Conservation (phyloP, 1,140 invertebrate species). For the Pararge aegeria region DNA sequence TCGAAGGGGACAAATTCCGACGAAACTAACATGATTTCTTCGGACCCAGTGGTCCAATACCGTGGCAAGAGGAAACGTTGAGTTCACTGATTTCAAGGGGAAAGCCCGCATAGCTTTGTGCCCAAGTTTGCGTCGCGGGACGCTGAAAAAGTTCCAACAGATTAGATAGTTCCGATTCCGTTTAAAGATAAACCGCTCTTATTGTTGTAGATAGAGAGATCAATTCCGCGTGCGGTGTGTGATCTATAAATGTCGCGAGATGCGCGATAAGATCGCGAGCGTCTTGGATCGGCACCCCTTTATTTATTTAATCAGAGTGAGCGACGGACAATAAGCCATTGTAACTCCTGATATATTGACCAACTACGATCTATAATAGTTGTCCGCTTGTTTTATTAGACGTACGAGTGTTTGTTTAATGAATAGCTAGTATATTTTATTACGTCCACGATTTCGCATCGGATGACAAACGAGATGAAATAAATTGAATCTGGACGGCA, state of each 20-base stretch:
- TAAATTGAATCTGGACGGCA: too few species aligned
- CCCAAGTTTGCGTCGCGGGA: slow-evolving; percentile 30
- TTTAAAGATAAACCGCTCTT: slow-evolving; percentile 39
- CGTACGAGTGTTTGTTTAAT: slow-evolving; percentile 3
- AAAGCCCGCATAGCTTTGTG: neutral
- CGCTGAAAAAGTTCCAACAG: slow-evolving; percentile 40
- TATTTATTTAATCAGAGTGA: slow-evolving; percentile 76
- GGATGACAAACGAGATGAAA: too few species aligned
- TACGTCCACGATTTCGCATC: neutral
- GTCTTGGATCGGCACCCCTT: slow-evolving; percentile 66
- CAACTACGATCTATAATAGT: slow-evolving; percentile 38
- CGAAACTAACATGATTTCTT: neutral
- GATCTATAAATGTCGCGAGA: slow-evolving; percentile 55
- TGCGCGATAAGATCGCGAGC: slow-evolving; percentile 63
- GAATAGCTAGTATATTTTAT: neutral
- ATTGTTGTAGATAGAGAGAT: slow-evolving; percentile 44
- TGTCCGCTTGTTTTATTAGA: slow-evolving; percentile 4
- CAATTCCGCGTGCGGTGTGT: slow-evolving; percentile 40
- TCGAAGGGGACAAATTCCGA: too few species aligned
- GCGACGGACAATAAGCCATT: slow-evolving; percentile 76
- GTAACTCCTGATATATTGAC: slow-evolving; percentile 70
- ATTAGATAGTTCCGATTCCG: slow-evolving; percentile 48
- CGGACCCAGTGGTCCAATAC: neutral
- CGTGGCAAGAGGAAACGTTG: neutral
- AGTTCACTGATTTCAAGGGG: neutral